These are phyloP conservation scores for Microcebus tavaratra DNA, from an alignment of 2,113 vertebrate genomes.

Conservation along the genomic window DNA sequence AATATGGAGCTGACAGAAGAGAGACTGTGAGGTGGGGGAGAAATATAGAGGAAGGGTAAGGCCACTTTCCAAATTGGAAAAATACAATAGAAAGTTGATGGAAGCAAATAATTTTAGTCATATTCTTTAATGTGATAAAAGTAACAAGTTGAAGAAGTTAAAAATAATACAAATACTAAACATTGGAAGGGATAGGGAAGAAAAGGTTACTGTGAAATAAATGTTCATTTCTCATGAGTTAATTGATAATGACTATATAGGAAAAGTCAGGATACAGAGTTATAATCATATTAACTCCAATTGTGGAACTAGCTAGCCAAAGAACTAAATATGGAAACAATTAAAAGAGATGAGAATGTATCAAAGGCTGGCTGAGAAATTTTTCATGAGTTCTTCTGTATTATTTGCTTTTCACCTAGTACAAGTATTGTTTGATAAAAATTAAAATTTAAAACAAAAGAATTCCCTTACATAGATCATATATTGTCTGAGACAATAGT, in stretches of 20 bases:
- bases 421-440: slow-evolving; percentile 4
- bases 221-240: not conserved
- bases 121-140: not conserved
- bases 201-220: not conserved
- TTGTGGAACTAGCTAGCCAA: not conserved
- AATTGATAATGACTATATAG: not conserved
- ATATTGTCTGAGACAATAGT: not conserved
- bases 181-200: not conserved
- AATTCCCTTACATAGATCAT: not conserved
- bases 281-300: not conserved
- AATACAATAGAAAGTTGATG: not conserved
- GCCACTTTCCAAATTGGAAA: not conserved
- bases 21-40: not conserved
- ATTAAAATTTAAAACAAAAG: slow-evolving; percentile 41
- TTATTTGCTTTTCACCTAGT: not conserved
- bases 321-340: slow-evolving; percentile 19
- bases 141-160: not conserved
- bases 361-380: not conserved
- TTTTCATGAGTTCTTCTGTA: not conserved
- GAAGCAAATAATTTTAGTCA: not conserved
- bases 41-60: not conserved
- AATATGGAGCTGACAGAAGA: not conserved
- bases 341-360: not conserved
- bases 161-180: not conserved
- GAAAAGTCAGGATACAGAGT: not conserved